Conservation (phyloP, 2,113 vertebrate species). For the Spizaetus ornatus region DNA sequence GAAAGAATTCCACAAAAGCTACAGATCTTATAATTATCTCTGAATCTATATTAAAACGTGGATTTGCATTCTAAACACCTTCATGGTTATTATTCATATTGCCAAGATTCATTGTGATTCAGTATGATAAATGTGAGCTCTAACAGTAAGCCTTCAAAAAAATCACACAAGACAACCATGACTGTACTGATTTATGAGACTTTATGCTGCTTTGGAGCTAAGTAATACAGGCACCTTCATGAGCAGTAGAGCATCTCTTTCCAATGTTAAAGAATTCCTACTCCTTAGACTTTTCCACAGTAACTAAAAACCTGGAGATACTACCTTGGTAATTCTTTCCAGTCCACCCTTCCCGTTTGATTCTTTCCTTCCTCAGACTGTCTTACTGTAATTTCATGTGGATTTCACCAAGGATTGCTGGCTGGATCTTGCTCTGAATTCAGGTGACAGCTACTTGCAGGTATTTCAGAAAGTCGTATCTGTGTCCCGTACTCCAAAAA, state of each 20-base stretch:
- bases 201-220: not conserved
- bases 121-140: not conserved
- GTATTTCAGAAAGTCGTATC: not conserved
- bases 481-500: not conserved
- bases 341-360: not conserved
- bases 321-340: not conserved
- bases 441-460: not conserved
- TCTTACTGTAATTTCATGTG: not conserved
- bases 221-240: not conserved
- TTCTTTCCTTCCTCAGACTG: not conserved
- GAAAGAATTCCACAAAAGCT: not conserved
- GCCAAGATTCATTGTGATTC: not conserved
- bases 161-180: not conserved
- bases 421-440: not conserved
- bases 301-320: not conserved
- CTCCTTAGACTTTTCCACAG: not conserved
- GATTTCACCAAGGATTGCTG: not conserved
- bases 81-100: not conserved
- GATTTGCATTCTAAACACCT: not conserved
- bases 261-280: not conserved
- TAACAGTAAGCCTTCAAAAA: not conserved
- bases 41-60: not conserved
- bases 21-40: not conserved
- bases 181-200: not conserved
- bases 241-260: not conserved